phyloP scores from a whole-genome alignment of 2,888 invertebrate species.

The Ectobius pallidus region DNA sequence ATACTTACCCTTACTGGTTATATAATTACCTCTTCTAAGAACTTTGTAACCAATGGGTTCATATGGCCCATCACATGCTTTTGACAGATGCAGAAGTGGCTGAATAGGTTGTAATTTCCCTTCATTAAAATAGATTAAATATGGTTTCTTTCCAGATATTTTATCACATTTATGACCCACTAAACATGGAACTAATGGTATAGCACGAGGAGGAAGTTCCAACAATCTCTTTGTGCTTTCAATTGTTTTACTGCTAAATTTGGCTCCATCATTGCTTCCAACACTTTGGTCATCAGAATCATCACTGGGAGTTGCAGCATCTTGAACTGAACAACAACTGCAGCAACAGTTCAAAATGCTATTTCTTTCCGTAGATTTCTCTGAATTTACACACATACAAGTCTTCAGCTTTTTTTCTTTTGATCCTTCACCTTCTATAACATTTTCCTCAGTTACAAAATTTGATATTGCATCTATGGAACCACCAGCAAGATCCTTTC shows the following conservation, averaged over 20 bases:
- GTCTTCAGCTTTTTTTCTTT: background rate
- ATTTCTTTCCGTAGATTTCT: background rate
- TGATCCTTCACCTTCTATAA: background rate
- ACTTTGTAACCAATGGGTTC: constrained; percentile 46
- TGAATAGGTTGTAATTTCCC: constrained; percentile 27
- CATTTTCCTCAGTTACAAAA: too few species aligned
- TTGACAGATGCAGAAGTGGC: constrained; percentile 42
- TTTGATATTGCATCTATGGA: too few species aligned
- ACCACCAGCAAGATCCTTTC: background rate
- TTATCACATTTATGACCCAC: constrained; percentile 39
- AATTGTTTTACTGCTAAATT: background rate
- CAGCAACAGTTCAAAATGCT: background rate
- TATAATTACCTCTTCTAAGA: constrained; percentile 38
- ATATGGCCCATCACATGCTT: constrained; percentile 41
- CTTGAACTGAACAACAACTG: background rate
- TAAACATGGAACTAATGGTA: constrained; percentile 44
- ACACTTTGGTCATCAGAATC: background rate
- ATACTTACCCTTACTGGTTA: too few species aligned
- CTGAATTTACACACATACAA: background rate
- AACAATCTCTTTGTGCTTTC: constrained; percentile 34
- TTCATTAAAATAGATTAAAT: constrained; percentile 38
- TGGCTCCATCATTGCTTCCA: background rate
- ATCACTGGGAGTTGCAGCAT: background rate
- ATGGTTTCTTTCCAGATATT: constrained; percentile 20
- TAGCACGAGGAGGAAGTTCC: constrained; percentile 27